These are phyloP conservation scores for Oreohelix idahoensis DNA, from an alignment of 1,140 invertebrate species.

Conservation along the genomic window DNA sequence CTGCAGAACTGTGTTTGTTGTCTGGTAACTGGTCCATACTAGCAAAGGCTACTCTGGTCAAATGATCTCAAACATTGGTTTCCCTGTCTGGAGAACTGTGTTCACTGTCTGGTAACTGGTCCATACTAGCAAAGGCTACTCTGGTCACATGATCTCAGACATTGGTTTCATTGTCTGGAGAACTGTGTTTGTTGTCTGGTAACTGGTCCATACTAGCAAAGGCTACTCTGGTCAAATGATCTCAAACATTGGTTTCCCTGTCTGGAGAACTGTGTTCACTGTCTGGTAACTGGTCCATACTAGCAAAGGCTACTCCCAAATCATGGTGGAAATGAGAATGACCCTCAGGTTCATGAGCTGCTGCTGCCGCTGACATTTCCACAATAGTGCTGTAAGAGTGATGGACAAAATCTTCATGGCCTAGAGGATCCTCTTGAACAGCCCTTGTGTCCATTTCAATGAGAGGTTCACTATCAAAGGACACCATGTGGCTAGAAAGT, in stretches of 20 bases:
- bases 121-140: too few species aligned
- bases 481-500: background rate
- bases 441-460: background rate
- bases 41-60: too few species aligned
- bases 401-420: constrained; percentile 30
- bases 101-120: too few species aligned
- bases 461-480: constrained; percentile 1
- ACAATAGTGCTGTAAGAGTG: constrained; percentile 31
- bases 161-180: too few species aligned
- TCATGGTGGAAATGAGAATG: constrained; percentile 25
- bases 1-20: too few species aligned
- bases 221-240: too few species aligned
- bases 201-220: too few species aligned
- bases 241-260: constrained; percentile 25
- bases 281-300: constrained; percentile 20
- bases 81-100: too few species aligned
- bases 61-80: too few species aligned
- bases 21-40: too few species aligned
- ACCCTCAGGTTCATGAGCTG: background rate
- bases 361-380: constrained; percentile 18
- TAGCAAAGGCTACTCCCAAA: constrained; percentile 16
- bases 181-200: too few species aligned
- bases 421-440: background rate
- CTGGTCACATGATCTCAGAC: too few species aligned
- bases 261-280: constrained; percentile 20